A percentile compares a stretch with the other conserved stretches of the same genome.
phyloP scores from a whole-genome alignment of 2,888 invertebrate genomes.

The Sacculina carcini region DNA sequence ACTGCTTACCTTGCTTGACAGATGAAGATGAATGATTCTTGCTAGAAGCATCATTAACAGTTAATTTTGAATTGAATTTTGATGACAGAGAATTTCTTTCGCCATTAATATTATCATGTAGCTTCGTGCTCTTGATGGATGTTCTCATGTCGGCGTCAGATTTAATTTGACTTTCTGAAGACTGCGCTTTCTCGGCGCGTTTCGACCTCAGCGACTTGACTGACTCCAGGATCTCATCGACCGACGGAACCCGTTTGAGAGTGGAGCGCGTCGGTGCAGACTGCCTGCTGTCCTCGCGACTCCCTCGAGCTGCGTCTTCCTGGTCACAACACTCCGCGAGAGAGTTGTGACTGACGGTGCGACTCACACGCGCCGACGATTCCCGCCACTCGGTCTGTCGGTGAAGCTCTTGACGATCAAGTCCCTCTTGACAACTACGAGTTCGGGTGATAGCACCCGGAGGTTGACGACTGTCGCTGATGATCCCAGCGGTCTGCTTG shows the following conservation, averaged over 20 bases:
- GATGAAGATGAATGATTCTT: too few relatives aligned
- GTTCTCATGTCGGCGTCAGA: too few relatives aligned
- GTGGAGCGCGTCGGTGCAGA: too few relatives aligned
- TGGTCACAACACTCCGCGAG: slow-evolving; percentile 10
- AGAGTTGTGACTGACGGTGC: slow-evolving; percentile 12
- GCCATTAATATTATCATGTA: too few relatives aligned
- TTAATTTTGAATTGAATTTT: too few relatives aligned
- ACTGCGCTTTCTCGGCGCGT: slow-evolving; percentile 8
- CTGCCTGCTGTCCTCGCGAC: too few relatives aligned
- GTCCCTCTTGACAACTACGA: slow-evolving; percentile 13
- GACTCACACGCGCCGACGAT: slow-evolving; percentile 5
- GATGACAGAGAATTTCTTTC: too few relatives aligned
- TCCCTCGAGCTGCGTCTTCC: slow-evolving; percentile 2
- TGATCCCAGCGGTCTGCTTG: slow-evolving; percentile 8
- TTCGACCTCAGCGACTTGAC: slow-evolving; percentile 13
- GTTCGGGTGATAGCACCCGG: slow-evolving; percentile 11
- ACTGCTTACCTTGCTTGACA: too few relatives aligned
- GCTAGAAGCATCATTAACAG: too few relatives aligned
- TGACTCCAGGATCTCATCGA: slow-evolving; percentile 15
- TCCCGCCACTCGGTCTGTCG: not conserved
- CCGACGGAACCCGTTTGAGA: slow-evolving; percentile 12
- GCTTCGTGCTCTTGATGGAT: too few relatives aligned
- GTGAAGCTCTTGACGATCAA: slow-evolving; percentile 8
- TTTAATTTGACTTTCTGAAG: too few relatives aligned
- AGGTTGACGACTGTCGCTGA: slow-evolving; percentile 1